Evolutionary conservation across 2,888 invertebrate genomes (phyloP).

Genomic region (Callimorpha dominula): DNA sequence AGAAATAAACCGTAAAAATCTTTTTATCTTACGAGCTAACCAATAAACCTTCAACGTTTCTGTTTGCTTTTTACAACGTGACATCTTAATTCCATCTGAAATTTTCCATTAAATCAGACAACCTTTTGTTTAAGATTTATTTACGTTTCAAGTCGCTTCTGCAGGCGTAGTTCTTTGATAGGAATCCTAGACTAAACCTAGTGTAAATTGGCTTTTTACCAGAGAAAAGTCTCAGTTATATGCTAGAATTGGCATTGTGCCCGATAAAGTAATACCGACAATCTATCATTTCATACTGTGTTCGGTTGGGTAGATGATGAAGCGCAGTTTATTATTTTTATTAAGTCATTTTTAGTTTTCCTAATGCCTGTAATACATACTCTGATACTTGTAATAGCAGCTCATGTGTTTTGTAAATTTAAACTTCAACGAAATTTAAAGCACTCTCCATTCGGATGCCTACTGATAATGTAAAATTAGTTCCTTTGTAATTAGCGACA

Average conservation of each 20-base stretch:
- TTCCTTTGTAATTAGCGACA: conserved; percentile 40
- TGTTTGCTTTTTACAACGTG: not conserved
- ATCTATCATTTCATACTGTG: conserved; percentile 10
- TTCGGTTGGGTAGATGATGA: not conserved
- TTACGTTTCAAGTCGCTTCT: not conserved
- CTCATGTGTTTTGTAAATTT: not conserved
- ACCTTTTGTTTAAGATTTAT: conserved; percentile 4
- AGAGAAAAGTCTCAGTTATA: conserved; percentile 13
- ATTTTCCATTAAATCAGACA: not conserved
- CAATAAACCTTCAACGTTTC: not conserved
- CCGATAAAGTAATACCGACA: conserved; percentile 12
- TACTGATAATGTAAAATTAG: conserved; percentile 33
- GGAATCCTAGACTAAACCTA: not conserved
- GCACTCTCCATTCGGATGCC: conserved; percentile 26
- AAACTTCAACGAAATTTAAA: conserved; percentile 24
- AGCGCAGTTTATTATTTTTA: not conserved
- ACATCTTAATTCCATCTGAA: not conserved
- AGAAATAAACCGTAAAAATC: too few species aligned
- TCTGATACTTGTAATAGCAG: not conserved
- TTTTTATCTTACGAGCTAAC: not conserved
- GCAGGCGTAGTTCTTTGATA: conserved; percentile 2
- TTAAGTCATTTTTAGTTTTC: not conserved
- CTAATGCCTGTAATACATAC: not conserved
- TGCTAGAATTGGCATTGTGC: conserved; percentile 14
- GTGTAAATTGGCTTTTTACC: conserved; percentile 16